Evolutionary conservation across 2,888 invertebrate species (phyloP).

Genomic region (Operophtera brumata): DNA sequence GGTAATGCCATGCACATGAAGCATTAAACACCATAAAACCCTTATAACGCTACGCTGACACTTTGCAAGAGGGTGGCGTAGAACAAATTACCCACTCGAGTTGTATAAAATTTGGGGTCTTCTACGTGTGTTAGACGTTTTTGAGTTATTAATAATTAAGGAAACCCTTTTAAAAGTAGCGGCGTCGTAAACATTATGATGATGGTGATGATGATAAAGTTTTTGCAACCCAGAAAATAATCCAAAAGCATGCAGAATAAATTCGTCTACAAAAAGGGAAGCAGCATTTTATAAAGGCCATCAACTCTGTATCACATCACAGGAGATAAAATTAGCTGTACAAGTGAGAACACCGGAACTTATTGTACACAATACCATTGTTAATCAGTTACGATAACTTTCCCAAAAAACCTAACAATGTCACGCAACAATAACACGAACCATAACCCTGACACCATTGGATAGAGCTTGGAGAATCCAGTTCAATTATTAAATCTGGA

Average conservation of each 20-base stretch:
- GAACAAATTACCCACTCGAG: slow-evolving; percentile 15
- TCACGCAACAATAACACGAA: too few relatives aligned
- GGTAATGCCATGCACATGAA: slow-evolving; percentile 3
- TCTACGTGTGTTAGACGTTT: neutral
- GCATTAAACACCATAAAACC: slow-evolving; percentile 26
- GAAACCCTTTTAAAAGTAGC: too few relatives aligned
- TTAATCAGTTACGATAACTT: neutral
- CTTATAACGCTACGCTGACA: slow-evolving; percentile 21
- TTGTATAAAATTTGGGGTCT: neutral
- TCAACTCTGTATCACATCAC: neutral
- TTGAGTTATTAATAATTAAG: neutral
- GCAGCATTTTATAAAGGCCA: neutral
- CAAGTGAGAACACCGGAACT: neutral
- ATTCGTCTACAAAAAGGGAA: neutral
- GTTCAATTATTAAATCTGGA: too few relatives aligned
- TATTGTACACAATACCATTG: neutral
- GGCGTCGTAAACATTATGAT: too few relatives aligned
- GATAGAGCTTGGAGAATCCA: too few relatives aligned
- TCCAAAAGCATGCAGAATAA: too few relatives aligned
- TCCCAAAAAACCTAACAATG: too few relatives aligned
- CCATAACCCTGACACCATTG: too few relatives aligned
- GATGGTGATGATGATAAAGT: too few relatives aligned
- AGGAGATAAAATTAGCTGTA: neutral
- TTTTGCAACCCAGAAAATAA: too few relatives aligned
- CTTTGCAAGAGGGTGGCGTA: slow-evolving; percentile 5